A percentile compares a stretch with the other conserved stretches of the same genome.
Evolutionary conservation across 1,140 invertebrate species (phyloP).

Genomic region (Chymomyza costata): DNA sequence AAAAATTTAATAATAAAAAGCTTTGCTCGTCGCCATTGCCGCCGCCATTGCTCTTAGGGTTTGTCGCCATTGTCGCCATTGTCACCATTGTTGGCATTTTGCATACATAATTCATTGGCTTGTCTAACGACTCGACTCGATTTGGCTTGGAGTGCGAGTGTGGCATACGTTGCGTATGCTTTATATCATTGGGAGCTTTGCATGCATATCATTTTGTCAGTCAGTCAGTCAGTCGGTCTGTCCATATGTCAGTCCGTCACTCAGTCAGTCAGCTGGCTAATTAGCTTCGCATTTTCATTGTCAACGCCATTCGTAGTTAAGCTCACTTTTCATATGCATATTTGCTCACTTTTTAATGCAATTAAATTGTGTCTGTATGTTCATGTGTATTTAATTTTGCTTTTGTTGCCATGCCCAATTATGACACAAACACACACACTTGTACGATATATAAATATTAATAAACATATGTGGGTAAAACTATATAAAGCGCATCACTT

Average conservation of each 20-base stretch:
- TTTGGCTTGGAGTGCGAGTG: too few species aligned
- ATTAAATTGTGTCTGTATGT: too few species aligned
- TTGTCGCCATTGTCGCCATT: constrained; percentile 5
- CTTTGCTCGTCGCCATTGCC: constrained; percentile 14
- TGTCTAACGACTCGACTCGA: too few species aligned
- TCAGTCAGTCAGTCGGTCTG: neutral
- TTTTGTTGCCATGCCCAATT: constrained; percentile 45
- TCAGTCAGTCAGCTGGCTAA: constrained; percentile 53
- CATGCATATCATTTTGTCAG: neutral
- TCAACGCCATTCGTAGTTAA: constrained; percentile 23
- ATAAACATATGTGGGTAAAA: too few species aligned
- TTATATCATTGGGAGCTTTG: too few species aligned
- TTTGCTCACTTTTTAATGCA: constrained; percentile 64
- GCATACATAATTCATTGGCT: constrained; percentile 70
- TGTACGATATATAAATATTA: too few species aligned
- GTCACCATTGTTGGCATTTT: constrained; percentile 53
- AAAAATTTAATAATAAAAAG: constrained; percentile 57
- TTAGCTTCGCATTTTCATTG: constrained; percentile 65
- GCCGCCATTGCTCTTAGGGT: constrained; percentile 8
- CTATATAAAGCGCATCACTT: too few species aligned
- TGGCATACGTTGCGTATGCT: constrained; percentile 65
- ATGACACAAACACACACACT: constrained; percentile 10
- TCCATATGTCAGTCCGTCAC: neutral
- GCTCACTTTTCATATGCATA: constrained; percentile 64
- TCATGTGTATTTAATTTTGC: too few species aligned